Base-by-base conservation (phyloP, 1,140 invertebrate genomes). In the Pogonomyrmex californicus region DNA sequence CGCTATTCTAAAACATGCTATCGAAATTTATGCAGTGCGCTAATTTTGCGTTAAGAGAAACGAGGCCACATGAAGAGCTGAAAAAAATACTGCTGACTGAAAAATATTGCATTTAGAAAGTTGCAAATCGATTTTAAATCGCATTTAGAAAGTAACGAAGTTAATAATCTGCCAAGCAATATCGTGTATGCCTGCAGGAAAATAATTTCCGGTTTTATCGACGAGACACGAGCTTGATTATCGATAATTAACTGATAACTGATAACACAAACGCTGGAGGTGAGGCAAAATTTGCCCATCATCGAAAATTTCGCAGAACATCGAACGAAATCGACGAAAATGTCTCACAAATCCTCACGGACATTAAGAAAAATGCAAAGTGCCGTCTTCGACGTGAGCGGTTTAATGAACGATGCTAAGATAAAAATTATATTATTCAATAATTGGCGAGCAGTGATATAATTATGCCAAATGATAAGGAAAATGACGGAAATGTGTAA, bases 91-190 rank as follows among this genome's bases (percentile, higher is more conserved):
- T 41, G 36, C 23, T 23, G 23, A 23, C 23, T 41, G 2, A 14
- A 68, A 68, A 68, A 68, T 49, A 30, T 68, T 68, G 23, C 41
- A 68, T 17, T 47, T 47, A 47, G 23, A 68, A 68, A 68, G 65
- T 49, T 68, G 12, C 9, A 68, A 33, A 47, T 68, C 17, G 23
- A 47, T 68, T 68, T 49, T 68, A 49, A 49, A 49, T 49, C 30
- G 49, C 44, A 36, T 71, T 51, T 33, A 71, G 44, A 71, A 71
- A 71, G 7, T 51, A 4, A 71, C 23, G 44, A 71, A 51, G 14
- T 33, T 49, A 70, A 51, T 30, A 33, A 49, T 70, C 44, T n/a
- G n/a, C 9, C 12, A 71, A 71, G 36, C 17, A 10, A n/a, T 36
- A 49, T 30, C 23, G n/a, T 47, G 9, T 12, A 7, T 10, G 14